Conservation (phyloP, 1,140 invertebrate species). For the Lineus longissimus region DNA sequence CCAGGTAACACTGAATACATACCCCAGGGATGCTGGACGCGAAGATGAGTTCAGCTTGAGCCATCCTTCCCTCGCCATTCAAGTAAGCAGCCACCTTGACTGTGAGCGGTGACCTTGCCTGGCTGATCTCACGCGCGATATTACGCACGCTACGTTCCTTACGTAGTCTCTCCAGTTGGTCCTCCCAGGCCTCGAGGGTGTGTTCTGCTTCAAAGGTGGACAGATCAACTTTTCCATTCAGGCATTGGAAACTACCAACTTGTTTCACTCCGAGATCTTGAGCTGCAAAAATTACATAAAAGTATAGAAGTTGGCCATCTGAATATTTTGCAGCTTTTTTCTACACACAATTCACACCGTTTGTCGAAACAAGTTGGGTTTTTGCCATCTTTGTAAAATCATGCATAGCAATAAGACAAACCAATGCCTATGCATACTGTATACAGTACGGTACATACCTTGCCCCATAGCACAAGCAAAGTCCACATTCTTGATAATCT, state of each 20-base stretch:
- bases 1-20: slow-evolving; percentile 17
- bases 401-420: too few relatives aligned
- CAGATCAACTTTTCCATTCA: slow-evolving; percentile 52
- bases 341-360: background rate
- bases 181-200: slow-evolving; percentile 43
- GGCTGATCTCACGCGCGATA: slow-evolving; percentile 48
- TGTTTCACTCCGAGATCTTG: slow-evolving; percentile 40
- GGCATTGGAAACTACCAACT: slow-evolving; percentile 46
- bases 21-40: slow-evolving; percentile 51
- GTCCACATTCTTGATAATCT: slow-evolving; percentile 31
- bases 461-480: slow-evolving; percentile 52
- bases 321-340: background rate
- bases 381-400: too few relatives aligned
- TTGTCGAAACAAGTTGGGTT: too few relatives aligned
- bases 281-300: slow-evolving; percentile 28
- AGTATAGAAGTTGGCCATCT: too few relatives aligned
- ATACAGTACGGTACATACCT: too few relatives aligned
- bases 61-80: slow-evolving; percentile 50
- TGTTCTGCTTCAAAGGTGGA: slow-evolving; percentile 48
- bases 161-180: slow-evolving; percentile 34
- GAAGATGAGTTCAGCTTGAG: slow-evolving; percentile 44
- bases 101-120: slow-evolving; percentile 36
- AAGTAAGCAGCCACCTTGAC: slow-evolving; percentile 51
- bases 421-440: too few relatives aligned
- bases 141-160: slow-evolving; percentile 39